These are phyloP conservation scores for Phenganax subtilis DNA, from an alignment of 92 coral and sea anemone genomes.

Conservation along the genomic window DNA sequence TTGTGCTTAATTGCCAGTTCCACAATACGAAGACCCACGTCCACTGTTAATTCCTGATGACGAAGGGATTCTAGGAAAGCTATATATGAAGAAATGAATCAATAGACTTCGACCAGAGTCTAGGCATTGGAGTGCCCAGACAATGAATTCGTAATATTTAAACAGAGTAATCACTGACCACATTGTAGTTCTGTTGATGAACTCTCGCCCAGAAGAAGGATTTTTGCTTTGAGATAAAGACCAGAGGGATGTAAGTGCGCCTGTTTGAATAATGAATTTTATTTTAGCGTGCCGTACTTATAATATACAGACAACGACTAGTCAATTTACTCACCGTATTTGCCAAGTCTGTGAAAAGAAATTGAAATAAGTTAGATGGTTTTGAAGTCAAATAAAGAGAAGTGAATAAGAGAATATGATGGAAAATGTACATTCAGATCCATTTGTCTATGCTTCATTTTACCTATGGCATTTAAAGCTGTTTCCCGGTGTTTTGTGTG, in stretches of 20 bases:
- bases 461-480: conserved; percentile 94
- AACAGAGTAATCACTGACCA: conserved; percentile 48
- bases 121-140: background rate
- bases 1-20: conserved; percentile 65
- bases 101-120: background rate
- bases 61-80: conserved; percentile 86
- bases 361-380: background rate
- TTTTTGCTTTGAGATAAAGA: conserved; percentile 79
- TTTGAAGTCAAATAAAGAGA: background rate
- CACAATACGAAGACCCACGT: conserved; percentile 69
- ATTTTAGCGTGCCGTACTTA: background rate
- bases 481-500: conserved; percentile 69
- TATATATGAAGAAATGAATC: conserved; percentile 1
- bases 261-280: conserved; percentile 26
- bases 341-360: conserved; percentile 72
- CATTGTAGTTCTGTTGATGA: conserved; percentile 61
- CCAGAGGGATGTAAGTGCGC: conserved; percentile 95
- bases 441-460: background rate
- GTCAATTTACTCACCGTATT: conserved; percentile 77
- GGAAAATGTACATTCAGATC: background rate
- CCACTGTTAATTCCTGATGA: conserved; percentile 74
- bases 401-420: background rate
- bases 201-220: conserved; percentile 59
- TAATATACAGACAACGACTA: background rate
- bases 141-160: background rate